These are phyloP conservation scores for Nephrocerus scutellatus DNA, from an alignment of 2,888 invertebrate genomes.

Conservation along the genomic window DNA sequence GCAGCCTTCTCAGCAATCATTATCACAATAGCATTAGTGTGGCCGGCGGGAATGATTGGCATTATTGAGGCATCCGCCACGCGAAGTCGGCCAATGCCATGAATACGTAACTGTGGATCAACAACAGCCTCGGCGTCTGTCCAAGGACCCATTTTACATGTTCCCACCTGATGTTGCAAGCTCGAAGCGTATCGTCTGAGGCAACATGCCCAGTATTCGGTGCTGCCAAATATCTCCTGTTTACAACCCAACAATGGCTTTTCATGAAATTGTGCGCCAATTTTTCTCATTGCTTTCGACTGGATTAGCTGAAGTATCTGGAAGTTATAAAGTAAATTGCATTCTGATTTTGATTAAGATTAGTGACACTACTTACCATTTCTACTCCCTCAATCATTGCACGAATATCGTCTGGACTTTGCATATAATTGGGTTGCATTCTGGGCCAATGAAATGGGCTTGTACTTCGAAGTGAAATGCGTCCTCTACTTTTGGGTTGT, in stretches of 20 bases:
- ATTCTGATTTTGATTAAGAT: too few relatives aligned
- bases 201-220: slow-evolving; percentile 69
- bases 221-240: slow-evolving; percentile 54
- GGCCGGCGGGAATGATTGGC: slow-evolving; percentile 54
- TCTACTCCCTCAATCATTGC: slow-evolving; percentile 68
- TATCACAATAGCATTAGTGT: slow-evolving; percentile 53
- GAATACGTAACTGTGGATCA: slow-evolving; percentile 54
- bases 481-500: slow-evolving; percentile 67
- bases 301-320: slow-evolving; percentile 55
- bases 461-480: slow-evolving; percentile 60
- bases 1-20: slow-evolving; percentile 58
- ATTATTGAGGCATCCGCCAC: slow-evolving; percentile 56
- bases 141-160: slow-evolving; percentile 62
- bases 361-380: slow-evolving; percentile 51
- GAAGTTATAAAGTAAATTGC: slow-evolving; percentile 18
- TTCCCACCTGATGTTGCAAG: slow-evolving; percentile 63
- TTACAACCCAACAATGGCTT: slow-evolving; percentile 65
- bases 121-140: slow-evolving; percentile 57
- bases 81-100: slow-evolving; percentile 51
- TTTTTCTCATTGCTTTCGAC: slow-evolving; percentile 51
- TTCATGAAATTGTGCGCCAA: slow-evolving; percentile 51
- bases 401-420: slow-evolving; percentile 62
- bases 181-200: slow-evolving; percentile 64
- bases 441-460: slow-evolving; percentile 71
- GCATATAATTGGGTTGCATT: slow-evolving; percentile 77